Evolutionary conservation across 30 jellyfish, hydroid and myxozoan genomes (phyloP).

Genomic region (Chrysaora quinquecirrha): DNA sequence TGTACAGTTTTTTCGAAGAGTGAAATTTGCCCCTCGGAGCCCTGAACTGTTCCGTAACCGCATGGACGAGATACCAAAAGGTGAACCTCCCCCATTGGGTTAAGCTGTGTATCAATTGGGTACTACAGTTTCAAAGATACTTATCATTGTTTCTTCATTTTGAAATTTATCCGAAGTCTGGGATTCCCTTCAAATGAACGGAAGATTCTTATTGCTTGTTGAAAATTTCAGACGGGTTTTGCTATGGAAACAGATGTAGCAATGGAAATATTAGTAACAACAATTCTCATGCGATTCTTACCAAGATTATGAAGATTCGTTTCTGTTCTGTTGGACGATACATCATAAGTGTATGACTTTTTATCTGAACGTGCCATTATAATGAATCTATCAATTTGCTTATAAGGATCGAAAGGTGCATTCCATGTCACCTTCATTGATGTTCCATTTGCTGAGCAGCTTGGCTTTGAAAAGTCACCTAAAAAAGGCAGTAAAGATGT

Average conservation of each 20-base stretch:
- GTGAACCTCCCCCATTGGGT: too few species aligned
- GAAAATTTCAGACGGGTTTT: neutral
- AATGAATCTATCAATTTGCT: neutral
- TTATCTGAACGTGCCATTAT: neutral
- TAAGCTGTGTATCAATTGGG: too few species aligned
- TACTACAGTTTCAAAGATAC: neutral
- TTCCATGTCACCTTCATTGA: neutral
- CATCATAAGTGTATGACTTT: neutral
- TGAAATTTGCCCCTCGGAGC: too few species aligned
- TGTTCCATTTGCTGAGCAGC: neutral
- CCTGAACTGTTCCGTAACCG: too few species aligned
- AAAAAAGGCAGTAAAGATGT: too few species aligned
- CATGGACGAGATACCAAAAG: too few species aligned
- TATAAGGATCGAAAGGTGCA: neutral
- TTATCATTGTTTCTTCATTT: neutral
- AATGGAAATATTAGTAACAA: neutral
- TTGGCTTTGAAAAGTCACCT: neutral
- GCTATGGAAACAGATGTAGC: neutral
- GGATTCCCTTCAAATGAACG: neutral
- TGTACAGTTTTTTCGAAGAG: too few species aligned
- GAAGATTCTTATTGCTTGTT: neutral
- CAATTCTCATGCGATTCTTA: neutral
- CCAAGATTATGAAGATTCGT: neutral
- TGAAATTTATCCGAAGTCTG: neutral
- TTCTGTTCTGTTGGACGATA: neutral